Evolutionary conservation across 92 coral and sea anemone species (phyloP), one percentile per base, ranked within the genome.

Genomic region (Epizoanthus ramosus): DNA sequence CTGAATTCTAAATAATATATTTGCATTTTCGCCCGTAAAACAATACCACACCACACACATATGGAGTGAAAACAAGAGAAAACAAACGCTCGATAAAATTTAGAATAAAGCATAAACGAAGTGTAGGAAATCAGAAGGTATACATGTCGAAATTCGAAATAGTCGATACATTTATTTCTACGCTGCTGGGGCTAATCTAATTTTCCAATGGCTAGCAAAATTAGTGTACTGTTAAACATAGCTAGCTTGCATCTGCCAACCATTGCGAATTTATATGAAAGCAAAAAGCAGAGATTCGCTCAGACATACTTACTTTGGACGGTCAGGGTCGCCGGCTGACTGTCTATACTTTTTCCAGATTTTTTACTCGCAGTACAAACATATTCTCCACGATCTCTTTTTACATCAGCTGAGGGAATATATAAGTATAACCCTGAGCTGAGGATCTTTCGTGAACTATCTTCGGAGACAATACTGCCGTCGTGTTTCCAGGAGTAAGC

Each of bases 331-430:
- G 82, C 82, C 47, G 24, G 31, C 4, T 56, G 8, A 25, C 71
- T 77, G 15, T 12, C 2, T 39, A 60, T 77, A 5, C 5, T 21
- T 19, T 3, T 31, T 17, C 68, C 56, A 63, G 45, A 69, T 22
- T 2, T 61, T 43, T 77, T 47, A 28, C 21, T 24, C 2, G 89
- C 94, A 14, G 43, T 84, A 75, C 97, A 93, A 14, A 33, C 57
- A 68, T 91, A 93, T 1, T 61, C 25, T 0, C 97, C 97, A 35
- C 87, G 85, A 69, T 93, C 95, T 4, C 80, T 73, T 28, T 69
- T 57, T 37, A 37, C 33, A 15, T 84, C 71, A 18, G 84, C 79
- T 14, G 58, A 63, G 47, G 90, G 61, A 65, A 93, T 88, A 47
- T 79, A 57, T 28, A 93, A 89, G 35, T 79, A 57, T 28, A 93